Conservation (phyloP, 2,113 vertebrate species). For the Hoplias malabaricus region DNA sequence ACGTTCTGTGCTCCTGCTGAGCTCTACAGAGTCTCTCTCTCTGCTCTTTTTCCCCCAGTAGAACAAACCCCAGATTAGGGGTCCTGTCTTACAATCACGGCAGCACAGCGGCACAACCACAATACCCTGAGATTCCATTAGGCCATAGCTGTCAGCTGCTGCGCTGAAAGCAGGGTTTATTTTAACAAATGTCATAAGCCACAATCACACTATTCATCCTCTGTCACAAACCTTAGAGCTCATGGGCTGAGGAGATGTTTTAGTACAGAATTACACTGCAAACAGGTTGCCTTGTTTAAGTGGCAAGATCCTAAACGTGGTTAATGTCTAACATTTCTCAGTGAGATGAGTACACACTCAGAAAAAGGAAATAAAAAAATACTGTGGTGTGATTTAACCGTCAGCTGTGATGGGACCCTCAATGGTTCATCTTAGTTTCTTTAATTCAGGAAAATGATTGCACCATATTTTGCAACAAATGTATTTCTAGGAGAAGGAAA, state of each 20-base stretch:
- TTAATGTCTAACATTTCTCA: too few relatives aligned
- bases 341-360: too few relatives aligned
- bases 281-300: too few relatives aligned
- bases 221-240: neutral
- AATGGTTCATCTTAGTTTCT: too few relatives aligned
- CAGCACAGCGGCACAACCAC: slow-evolving; percentile 43
- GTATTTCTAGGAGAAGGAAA: too few relatives aligned
- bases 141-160: slow-evolving; percentile 52
- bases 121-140: slow-evolving; percentile 53
- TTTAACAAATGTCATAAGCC: neutral
- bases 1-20: neutral
- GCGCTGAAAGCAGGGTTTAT: slow-evolving; percentile 51
- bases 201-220: neutral
- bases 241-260: slow-evolving; percentile 6
- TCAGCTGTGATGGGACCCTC: too few relatives aligned
- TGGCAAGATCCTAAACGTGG: too few relatives aligned
- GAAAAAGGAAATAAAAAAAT: too few relatives aligned
- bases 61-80: slow-evolving; percentile 37
- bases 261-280: neutral
- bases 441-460: too few relatives aligned
- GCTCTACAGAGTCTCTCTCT: neutral
- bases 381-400: too few relatives aligned
- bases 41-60: slow-evolving; percentile 9
- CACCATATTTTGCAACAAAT: too few relatives aligned
- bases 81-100: slow-evolving; percentile 42